A percentile compares a stretch with the other conserved stretches of the same genome.
phyloP scores from a whole-genome alignment of 2,888 invertebrate species.

The Drosophila neutralis region DNA sequence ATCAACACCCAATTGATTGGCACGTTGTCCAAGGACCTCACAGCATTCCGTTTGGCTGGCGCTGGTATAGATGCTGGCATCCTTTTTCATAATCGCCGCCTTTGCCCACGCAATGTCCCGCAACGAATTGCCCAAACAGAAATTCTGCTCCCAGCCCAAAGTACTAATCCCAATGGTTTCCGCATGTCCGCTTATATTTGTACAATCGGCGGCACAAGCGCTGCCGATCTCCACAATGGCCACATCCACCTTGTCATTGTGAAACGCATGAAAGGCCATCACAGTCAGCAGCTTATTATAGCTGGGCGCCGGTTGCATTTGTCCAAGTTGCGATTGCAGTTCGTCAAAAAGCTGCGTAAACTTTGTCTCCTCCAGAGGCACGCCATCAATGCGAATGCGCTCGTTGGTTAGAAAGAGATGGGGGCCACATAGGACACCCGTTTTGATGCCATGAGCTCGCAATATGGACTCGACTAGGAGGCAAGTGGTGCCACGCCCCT shows the following conservation, averaged over 20 bases:
- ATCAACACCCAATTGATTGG: conserved; percentile 55
- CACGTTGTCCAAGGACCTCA: conserved; percentile 62
- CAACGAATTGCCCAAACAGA: conserved; percentile 55
- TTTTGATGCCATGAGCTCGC: conserved; percentile 52
- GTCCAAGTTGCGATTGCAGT: conserved; percentile 22
- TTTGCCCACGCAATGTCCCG: conserved; percentile 71
- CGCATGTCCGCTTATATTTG: conserved; percentile 63
- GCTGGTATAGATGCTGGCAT: conserved; percentile 63
- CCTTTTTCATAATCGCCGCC: conserved; percentile 69
- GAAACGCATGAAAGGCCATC: conserved; percentile 70
- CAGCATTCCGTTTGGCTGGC: conserved; percentile 62
- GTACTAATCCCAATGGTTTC: conserved; percentile 64
- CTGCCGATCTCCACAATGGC: conserved; percentile 66
- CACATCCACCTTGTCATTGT: conserved; percentile 53
- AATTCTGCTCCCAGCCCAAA: conserved; percentile 69
- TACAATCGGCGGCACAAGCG: conserved; percentile 60
- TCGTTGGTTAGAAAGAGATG: conserved; percentile 67
- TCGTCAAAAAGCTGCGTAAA: conserved; percentile 58
- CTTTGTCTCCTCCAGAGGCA: conserved; percentile 40
- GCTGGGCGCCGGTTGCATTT: conserved; percentile 41
- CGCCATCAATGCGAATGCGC: conserved; percentile 64
- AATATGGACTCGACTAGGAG: conserved; percentile 61
- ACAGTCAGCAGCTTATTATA: conserved; percentile 64
- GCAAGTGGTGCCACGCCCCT: conserved; percentile 69
- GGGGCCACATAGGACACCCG: conserved; percentile 59